Conservation (phyloP, 2,113 vertebrate species). For the Thalassarche chlororhynchos region DNA sequence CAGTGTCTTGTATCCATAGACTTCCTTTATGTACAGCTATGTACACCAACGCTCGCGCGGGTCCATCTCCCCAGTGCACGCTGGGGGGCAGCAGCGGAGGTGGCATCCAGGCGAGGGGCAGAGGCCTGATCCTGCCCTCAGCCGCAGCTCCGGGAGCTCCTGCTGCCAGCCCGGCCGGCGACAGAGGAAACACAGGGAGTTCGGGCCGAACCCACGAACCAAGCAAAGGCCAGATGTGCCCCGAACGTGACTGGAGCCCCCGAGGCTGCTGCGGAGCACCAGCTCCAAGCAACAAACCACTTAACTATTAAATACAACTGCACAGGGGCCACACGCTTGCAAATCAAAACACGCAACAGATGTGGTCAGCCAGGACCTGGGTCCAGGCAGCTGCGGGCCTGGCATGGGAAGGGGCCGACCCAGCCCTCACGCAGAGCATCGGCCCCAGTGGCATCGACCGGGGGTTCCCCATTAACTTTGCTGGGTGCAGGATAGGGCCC, state of each 20-base stretch:
- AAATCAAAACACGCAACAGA: fast-evolving
- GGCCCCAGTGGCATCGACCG: fast-evolving
- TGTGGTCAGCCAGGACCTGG: fast-evolving
- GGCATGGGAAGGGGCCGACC: neutral
- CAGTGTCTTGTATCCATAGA: neutral
- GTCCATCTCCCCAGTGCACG: fast-evolving
- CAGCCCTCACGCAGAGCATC: fast-evolving
- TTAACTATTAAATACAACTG: neutral
- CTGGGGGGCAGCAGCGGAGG: neutral
- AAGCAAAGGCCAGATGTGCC: neutral
- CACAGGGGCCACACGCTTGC: neutral
- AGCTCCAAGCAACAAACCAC: neutral
- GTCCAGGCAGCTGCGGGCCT: neutral
- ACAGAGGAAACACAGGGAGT: neutral
- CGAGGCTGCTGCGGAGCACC: neutral
- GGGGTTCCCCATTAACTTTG: neutral
- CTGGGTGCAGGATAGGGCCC: neutral
- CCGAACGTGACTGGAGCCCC: fast-evolving
- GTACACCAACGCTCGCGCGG: neutral
- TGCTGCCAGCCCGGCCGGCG: fast-evolving
- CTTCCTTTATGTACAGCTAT: neutral
- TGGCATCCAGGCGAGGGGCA: neutral
- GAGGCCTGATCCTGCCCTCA: neutral
- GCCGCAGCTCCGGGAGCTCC: fast-evolving
- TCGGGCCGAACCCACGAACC: neutral